phyloP scores from a whole-genome alignment of 2,888 invertebrate genomes.

The Spicauda simplicius region DNA sequence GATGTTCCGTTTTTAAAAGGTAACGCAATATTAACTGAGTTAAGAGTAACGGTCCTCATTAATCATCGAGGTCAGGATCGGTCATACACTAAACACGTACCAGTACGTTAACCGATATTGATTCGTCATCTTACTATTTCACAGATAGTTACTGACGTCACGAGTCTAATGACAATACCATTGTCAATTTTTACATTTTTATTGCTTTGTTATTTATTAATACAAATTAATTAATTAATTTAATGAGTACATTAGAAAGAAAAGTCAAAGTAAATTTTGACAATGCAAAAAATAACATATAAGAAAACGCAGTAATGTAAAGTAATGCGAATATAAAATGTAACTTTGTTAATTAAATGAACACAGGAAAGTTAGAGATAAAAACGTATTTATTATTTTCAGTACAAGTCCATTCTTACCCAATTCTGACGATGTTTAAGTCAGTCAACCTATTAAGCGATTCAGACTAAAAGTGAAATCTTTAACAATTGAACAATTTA shows the following conservation, averaged over 20 bases:
- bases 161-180: background rate
- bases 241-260: too few species aligned
- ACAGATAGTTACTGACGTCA: slow-evolving; percentile 28
- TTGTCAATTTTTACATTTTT: background rate
- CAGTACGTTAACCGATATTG: slow-evolving; percentile 65
- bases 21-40: slow-evolving; percentile 76
- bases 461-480: slow-evolving; percentile 14
- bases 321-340: too few species aligned
- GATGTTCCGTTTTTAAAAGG: slow-evolving; percentile 64
- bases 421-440: background rate
- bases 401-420: too few species aligned
- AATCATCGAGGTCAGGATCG: slow-evolving; percentile 79
- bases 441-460: background rate
- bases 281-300: too few species aligned
- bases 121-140: slow-evolving; percentile 63
- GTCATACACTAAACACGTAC: slow-evolving; percentile 65
- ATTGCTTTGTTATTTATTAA: too few species aligned
- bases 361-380: too few species aligned
- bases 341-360: too few species aligned
- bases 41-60: slow-evolving; percentile 79
- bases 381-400: too few species aligned
- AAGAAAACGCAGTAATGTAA: too few species aligned
- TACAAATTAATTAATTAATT: too few species aligned
- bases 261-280: too few species aligned
- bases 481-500: slow-evolving; percentile 16